Evolutionary conservation across 2,888 invertebrate species (phyloP), one percentile per base, ranked within the genome.

Genomic region (Micropterix aruncella): DNA sequence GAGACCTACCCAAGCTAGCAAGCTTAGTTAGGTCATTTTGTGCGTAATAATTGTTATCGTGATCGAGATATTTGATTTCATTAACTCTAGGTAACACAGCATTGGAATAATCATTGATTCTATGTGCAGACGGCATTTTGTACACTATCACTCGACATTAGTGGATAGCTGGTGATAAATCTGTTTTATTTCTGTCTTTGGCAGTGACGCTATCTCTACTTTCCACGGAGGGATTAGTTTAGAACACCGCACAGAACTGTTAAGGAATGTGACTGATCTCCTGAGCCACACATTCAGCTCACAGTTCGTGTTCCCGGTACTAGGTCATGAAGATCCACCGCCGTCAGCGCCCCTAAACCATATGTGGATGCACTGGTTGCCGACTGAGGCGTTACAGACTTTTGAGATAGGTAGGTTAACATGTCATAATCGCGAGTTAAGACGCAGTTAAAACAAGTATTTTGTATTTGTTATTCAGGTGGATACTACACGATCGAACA

Each of bases 401-500:
- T 91, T 92, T 61, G 79, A 80, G 61, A 79, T 79, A 66, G 87
- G 90, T 89, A 60, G 61, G 69, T 44, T 16, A 41, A 27, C 27
- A 27, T 27, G 27, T 27, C n/a, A n/a, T n/a, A n/a, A n/a, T n/a
- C n/a, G n/a, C n/a, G n/a, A n/a, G n/a, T n/a, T n/a, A n/a, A n/a
- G n/a, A n/a, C n/a, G n/a, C n/a, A n/a, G n/a, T n/a, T n/a, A n/a
- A n/a, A n/a, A n/a, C n/a, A n/a, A n/a, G n/a, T n/a, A n/a, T n/a
- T n/a, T 3, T 12, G 36, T 16, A n/a, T n/a, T n/a, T n/a, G 41
- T 45, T 37, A 44, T 45, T 14, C 53, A 91, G 91, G 90, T 60
- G 92, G 93, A 46, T 93, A 87, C 69, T 93, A 92, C 66, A 86
- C 87, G 53, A 85, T 89, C 58, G 88, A 88, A 60, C 80, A 84